A percentile compares a stretch with the other conserved stretches of the same genome.
Evolutionary conservation across 1,140 invertebrate genomes (phyloP).

Genomic region (Tetramorium simillimum): DNA sequence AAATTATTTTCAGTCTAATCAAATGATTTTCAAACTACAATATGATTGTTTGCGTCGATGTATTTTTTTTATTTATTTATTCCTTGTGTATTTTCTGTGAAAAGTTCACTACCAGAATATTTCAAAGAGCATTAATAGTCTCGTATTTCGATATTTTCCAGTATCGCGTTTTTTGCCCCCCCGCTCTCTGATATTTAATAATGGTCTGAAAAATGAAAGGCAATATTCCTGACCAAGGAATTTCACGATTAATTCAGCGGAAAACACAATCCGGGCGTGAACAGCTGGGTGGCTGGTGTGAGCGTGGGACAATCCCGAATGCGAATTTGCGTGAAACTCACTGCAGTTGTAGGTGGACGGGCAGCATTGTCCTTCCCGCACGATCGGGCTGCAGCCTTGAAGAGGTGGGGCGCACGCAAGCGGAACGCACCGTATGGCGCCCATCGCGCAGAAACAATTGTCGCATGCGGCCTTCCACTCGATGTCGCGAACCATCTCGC

Average conservation of each 20-base stretch:
- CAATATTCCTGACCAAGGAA: neutral
- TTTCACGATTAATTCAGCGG: conserved; percentile 40
- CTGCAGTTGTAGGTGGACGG: conserved; percentile 93
- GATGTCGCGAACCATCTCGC: conserved; percentile 90
- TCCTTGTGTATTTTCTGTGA: neutral
- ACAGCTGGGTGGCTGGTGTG: conserved; percentile 11
- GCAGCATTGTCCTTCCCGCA: conserved; percentile 92
- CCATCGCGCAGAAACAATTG: conserved; percentile 93
- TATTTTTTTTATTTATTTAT: neutral
- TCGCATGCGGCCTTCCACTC: conserved; percentile 88
- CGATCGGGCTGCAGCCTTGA: conserved; percentile 91
- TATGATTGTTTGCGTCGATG: neutral
- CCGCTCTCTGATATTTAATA: neutral
- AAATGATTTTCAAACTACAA: neutral
- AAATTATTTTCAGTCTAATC: neutral
- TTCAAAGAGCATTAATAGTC: neutral
- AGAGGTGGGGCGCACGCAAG: conserved; percentile 91
- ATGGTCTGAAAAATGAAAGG: neutral
- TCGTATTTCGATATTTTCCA: neutral
- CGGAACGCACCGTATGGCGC: conserved; percentile 90
- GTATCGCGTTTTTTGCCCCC: neutral
- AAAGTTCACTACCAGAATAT: neutral
- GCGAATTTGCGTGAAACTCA: conserved; percentile 81
- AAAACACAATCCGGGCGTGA: conserved; percentile 59
- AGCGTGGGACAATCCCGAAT: conserved; percentile 38